Percentiles rank a stretch among this genome's conserved stretches.
Conservation (phyloP, 2,797 vertebrate species). For the Poeciliopsis paucimaculata region DNA sequence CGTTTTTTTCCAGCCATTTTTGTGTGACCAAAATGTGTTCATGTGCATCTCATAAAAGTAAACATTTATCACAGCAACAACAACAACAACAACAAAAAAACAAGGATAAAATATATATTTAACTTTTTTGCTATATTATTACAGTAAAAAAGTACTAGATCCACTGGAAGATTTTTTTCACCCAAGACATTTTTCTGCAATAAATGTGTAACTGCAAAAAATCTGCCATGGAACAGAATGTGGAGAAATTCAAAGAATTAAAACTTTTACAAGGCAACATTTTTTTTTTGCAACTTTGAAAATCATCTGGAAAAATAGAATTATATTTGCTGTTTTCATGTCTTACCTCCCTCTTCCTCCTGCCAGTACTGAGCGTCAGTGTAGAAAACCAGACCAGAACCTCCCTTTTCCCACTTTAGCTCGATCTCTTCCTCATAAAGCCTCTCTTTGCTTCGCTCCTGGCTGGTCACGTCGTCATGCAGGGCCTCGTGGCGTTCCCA, state of each 20-base stretch:
- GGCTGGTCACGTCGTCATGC: slow-evolving; percentile 90
- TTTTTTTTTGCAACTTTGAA: no score
- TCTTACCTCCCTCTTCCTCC: slow-evolving; percentile 89
- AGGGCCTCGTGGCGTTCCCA: slow-evolving; percentile 95
- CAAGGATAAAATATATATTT: neutral
- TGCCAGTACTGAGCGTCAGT: slow-evolving; percentile 97
- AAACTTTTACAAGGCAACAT: no score
- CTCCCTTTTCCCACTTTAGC: slow-evolving; percentile 98
- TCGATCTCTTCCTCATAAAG: slow-evolving; percentile 96
- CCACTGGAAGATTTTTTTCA: no score
- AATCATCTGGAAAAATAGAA: neutral
- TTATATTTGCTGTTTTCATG: neutral
- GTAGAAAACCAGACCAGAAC: slow-evolving; percentile 96
- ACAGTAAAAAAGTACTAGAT: no score
- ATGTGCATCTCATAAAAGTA: neutral
- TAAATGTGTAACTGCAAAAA: no score
- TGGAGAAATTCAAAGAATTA: neutral
- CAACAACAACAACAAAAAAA: neutral
- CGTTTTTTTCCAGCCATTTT: neutral
- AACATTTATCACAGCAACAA: neutral
- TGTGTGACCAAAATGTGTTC: neutral
- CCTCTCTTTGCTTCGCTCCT: slow-evolving; percentile 88
- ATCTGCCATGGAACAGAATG: neutral
- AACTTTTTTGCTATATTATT: neutral
- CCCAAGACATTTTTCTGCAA: no score